Conservation (phyloP, 1,140 invertebrate species). For the Babylonia areolata region DNA sequence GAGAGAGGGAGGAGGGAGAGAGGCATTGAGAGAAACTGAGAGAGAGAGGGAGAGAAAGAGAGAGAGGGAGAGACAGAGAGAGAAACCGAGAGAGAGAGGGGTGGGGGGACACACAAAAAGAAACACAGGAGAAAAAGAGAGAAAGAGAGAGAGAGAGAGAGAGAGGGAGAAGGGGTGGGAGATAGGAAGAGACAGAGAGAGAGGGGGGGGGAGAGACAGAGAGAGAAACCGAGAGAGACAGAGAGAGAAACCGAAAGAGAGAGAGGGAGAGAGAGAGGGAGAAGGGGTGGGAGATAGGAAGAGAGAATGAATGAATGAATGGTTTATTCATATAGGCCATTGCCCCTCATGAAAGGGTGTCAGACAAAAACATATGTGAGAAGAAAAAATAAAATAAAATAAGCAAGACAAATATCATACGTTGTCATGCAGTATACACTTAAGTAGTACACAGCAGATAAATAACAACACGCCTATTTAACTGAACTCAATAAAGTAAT, state of each 20-base stretch:
- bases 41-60: slow-evolving; percentile 5
- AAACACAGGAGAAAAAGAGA: not conserved
- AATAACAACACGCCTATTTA: too few species aligned
- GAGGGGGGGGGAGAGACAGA: not conserved
- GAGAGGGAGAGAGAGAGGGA: slow-evolving; percentile 25
- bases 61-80: slow-evolving; percentile 16
- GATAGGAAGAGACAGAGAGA: not conserved
- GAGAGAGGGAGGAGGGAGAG: not conserved
- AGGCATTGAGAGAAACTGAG: not conserved
- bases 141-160: slow-evolving; percentile 12
- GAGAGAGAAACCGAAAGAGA: too few species aligned
- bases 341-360: too few species aligned
- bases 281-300: not conserved
- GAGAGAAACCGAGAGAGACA: slow-evolving; percentile 20
- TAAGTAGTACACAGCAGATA: too few species aligned
- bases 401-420: too few species aligned
- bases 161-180: not conserved
- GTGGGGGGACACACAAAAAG: not conserved
- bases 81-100: not conserved
- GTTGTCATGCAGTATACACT: too few species aligned
- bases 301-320: too few species aligned
- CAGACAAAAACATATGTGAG: too few species aligned
- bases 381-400: too few species aligned
- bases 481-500: too few species aligned
- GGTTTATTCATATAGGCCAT: too few species aligned